Conservation (phyloP, 2,113 vertebrate species). For the Labeo rohita region DNA sequence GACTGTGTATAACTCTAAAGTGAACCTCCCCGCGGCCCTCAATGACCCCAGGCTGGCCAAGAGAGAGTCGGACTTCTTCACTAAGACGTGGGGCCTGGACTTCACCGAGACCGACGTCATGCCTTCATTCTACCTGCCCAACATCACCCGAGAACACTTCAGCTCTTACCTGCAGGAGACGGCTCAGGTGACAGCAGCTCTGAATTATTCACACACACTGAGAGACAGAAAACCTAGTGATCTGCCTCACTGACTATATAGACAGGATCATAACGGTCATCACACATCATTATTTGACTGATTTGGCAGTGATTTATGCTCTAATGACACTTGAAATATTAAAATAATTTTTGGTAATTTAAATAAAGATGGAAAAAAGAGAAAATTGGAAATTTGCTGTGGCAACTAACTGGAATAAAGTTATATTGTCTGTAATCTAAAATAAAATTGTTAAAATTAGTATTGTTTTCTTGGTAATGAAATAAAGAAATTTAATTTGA, state of each 20-base stretch:
- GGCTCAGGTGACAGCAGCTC: conserved; percentile 79
- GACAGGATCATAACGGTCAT: neutral
- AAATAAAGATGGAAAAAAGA: too few species aligned
- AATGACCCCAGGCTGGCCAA: conserved; percentile 97
- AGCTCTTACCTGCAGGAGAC: conserved; percentile 87
- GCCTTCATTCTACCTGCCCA: conserved; percentile 93
- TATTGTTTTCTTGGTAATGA: too few species aligned
- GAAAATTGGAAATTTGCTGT: too few species aligned
- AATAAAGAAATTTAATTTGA: too few species aligned
- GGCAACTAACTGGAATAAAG: too few species aligned
- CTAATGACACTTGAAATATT: neutral
- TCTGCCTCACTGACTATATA: neutral
- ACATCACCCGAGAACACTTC: conserved; percentile 93
- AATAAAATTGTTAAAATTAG: too few species aligned
- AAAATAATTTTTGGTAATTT: neutral
- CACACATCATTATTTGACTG: neutral
- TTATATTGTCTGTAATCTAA: too few species aligned
- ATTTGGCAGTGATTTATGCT: neutral
- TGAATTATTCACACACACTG: neutral
- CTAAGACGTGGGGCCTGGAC: conserved; percentile 98
- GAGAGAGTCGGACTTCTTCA: conserved; percentile 98
- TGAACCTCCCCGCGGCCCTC: conserved; percentile 96
- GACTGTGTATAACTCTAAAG: conserved; percentile 98
- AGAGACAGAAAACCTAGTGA: neutral
- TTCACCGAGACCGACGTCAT: conserved; percentile 93